Evolutionary conservation across 2,888 invertebrate species (phyloP), one percentile per base, ranked within the genome.

Genomic region (Lycia hirtaria): DNA sequence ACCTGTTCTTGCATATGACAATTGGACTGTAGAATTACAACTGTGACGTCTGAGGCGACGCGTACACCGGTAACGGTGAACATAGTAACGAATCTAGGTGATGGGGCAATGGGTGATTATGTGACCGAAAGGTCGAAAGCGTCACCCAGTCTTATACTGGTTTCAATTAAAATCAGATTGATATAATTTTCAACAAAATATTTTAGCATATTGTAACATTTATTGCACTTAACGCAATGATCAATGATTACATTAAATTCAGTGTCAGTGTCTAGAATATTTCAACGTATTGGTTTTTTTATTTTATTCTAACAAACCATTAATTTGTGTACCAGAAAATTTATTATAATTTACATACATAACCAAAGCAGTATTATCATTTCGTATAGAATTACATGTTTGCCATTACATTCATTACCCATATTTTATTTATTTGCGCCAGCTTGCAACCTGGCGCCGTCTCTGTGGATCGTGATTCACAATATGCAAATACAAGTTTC

Each of bases 401-500:
- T 20, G 22, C 1, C 2, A 6, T 22, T 20, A 10, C 19, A 1
- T 24, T 26, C 2, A 24, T 4, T 1, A 41, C 26, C 14, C 22
- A 7, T 15, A 14, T 15, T 38, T 14, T 22, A 5, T 17, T 32
- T 33, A 24, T 41, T 41, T 48, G 35, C 24, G 50, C 47, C 47
- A 38, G 10, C 45, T 59, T 56, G 10, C 3, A 17, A 9, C 56
- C 62, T 60, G 9, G 30, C 49, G n/a, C 54, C 49, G 32, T 0
- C 51, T 26, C 63, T 57, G 60, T 12, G 7, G 15, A 19, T 43
- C 43, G 62, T 83, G 80, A 83, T 75, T 80, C 75, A 76, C 74
- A 71, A 69, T 78, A 81, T 77, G 75, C 74, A 78, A 81, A 81
- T 80, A 78, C 58, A 62, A 38, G 59, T 61, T 62, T 67, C 75